A percentile compares a stretch with the other conserved stretches of the same genome.
phyloP scores from a whole-genome alignment of 2,113 vertebrate genomes.

The Dicerorhinus sumatrensis region DNA sequence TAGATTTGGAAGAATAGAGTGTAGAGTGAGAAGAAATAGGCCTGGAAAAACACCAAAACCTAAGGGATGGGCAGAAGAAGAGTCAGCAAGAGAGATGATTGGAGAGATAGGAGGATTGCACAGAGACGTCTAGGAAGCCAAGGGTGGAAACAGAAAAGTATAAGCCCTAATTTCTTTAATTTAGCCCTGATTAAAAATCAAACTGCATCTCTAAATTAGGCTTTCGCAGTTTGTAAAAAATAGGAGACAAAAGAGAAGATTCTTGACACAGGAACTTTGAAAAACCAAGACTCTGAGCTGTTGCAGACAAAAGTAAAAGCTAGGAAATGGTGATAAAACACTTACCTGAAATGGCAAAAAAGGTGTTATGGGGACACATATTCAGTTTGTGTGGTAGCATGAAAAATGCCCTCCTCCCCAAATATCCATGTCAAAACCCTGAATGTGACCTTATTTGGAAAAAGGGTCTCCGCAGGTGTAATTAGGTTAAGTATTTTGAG shows the following conservation, averaged over 20 bases:
- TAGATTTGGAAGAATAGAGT: background rate
- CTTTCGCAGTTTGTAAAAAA: background rate
- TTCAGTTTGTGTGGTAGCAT: background rate
- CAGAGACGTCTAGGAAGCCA: background rate
- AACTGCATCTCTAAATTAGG: background rate
- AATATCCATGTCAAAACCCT: background rate
- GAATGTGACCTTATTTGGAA: background rate
- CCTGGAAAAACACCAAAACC: background rate
- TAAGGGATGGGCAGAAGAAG: background rate
- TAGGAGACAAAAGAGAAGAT: background rate
- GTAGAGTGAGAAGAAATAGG: background rate
- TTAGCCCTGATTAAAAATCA: background rate
- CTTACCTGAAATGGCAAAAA: background rate
- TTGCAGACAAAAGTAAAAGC: background rate
- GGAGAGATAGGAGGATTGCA: background rate
- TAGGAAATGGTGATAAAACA: background rate
- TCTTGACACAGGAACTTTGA: background rate
- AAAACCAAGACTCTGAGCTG: background rate
- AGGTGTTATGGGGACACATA: background rate
- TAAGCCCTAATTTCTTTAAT: background rate
- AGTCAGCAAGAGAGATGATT: background rate
- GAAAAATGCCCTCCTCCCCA: background rate
- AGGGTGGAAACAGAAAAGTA: background rate
- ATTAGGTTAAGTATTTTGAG: background rate
- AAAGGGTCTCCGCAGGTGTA: background rate